Evolutionary conservation across 35 echinoderm and acorn worm species (phyloP).

Genomic region (Ophiothrix spiculata): DNA sequence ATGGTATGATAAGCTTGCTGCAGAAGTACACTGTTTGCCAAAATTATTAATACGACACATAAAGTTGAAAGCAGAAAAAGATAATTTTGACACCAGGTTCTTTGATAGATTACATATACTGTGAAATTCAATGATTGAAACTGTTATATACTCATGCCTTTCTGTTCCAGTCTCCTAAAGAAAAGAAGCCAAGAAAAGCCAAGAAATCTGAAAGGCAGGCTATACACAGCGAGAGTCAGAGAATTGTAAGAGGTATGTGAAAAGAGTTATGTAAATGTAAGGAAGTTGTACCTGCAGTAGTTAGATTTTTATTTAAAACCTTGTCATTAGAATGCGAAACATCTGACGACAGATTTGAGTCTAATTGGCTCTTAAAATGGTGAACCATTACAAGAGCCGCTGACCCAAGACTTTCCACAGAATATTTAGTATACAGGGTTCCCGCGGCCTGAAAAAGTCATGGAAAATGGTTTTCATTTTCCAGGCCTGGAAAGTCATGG

Average conservation of each 20-base stretch:
- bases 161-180: constrained; percentile 19
- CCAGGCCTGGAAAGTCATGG: too few relatives aligned
- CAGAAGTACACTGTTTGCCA: neutral
- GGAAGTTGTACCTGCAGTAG: neutral
- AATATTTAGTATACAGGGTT: neutral
- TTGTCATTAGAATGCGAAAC: too few relatives aligned
- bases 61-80: constrained; percentile 7
- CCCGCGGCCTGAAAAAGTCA: too few relatives aligned
- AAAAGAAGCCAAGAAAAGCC: constrained; percentile 15
- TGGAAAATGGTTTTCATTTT: too few relatives aligned
- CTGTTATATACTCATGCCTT: neutral
- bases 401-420: neutral
- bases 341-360: neutral
- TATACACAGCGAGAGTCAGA: constrained; percentile 94
- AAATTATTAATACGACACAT: neutral
- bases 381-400: neutral
- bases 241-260: constrained; percentile 87
- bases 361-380: neutral
- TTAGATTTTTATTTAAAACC: neutral
- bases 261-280: neutral
- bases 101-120: neutral
- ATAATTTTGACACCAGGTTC: neutral
- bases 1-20: neutral
- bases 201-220: constrained; percentile 62
- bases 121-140: neutral